A percentile compares a stretch with the other conserved stretches of the same genome.
Evolutionary conservation across 2,797 vertebrate species (phyloP).

Genomic region (Melanotaenia pygmaea): DNA sequence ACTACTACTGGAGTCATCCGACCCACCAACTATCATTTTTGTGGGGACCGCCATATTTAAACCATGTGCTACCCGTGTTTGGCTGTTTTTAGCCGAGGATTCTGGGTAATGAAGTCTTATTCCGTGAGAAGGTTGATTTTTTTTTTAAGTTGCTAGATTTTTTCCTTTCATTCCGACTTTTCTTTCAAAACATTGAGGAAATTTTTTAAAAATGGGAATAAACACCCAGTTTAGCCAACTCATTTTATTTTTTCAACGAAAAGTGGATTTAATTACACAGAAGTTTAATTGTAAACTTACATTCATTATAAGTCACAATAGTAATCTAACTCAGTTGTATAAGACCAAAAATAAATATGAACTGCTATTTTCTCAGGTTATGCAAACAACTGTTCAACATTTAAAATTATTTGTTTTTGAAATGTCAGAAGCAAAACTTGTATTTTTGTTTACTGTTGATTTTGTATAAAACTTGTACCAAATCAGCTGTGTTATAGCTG

Average conservation of each 20-base stretch:
- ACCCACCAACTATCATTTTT: conserved; percentile 17
- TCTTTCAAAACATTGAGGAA: not conserved
- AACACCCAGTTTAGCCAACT: not conserved
- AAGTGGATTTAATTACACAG: not conserved
- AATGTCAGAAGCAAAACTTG: not conserved
- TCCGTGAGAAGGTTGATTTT: not conserved
- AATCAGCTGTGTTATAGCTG: not conserved
- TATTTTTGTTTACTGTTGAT: not conserved
- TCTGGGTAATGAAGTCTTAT: conserved; percentile 73
- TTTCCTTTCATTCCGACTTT: not conserved
- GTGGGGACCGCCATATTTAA: conserved; percentile 66
- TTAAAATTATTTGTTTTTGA: not conserved
- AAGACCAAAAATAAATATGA: not conserved
- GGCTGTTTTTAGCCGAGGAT: conserved; percentile 57
- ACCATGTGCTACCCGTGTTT: conserved; percentile 25
- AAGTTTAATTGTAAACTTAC: not conserved
- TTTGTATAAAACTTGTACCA: not conserved
- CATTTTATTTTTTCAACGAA: not conserved
- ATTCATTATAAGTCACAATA: too few species aligned
- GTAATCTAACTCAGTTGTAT: not conserved
- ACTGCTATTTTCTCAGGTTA: not conserved
- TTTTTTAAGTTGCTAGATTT: not conserved
- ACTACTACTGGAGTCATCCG: conserved; percentile 68
- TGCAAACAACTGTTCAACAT: not conserved
- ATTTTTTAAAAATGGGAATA: not conserved